These are phyloP conservation scores for Pectinophora gossypiella DNA, from an alignment of 1,140 invertebrate species.

Conservation along the genomic window DNA sequence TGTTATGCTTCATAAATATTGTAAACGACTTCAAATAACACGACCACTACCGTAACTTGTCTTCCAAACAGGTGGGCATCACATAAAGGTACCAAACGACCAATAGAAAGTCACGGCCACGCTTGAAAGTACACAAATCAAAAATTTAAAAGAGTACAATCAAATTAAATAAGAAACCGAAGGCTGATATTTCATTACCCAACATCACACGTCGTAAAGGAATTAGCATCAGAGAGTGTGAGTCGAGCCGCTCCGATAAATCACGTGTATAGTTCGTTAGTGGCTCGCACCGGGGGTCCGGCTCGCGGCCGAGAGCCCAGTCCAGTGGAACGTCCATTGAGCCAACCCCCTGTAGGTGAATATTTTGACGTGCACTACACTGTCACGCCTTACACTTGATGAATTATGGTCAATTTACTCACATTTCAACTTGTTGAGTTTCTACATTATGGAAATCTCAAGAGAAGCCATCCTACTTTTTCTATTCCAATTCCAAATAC, in stretches of 20 bases:
- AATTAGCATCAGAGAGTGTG: slow-evolving; percentile 53
- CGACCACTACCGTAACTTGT: no score
- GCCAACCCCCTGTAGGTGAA: slow-evolving; percentile 58
- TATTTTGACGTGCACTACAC: slow-evolving; percentile 62
- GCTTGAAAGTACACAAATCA: slow-evolving; percentile 1
- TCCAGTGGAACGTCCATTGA: slow-evolving; percentile 49
- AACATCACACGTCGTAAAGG: slow-evolving; percentile 62
- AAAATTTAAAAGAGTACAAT: background rate
- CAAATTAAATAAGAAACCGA: slow-evolving; percentile 4
- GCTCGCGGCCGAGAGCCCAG: slow-evolving; percentile 45
- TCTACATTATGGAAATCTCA: slow-evolving; percentile 1
- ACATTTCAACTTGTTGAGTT: slow-evolving; percentile 2
- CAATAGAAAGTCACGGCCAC: background rate
- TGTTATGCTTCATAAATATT: no score
- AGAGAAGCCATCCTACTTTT: background rate
- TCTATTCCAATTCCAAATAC: background rate
- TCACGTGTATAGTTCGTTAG: slow-evolving; percentile 68
- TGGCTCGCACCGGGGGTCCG: slow-evolving; percentile 56
- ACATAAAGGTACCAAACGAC: no score
- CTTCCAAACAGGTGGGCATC: no score
- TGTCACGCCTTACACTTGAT: slow-evolving; percentile 42
- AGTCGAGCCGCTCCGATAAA: slow-evolving; percentile 50
- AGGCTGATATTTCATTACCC: slow-evolving; percentile 4
- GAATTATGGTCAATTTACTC: slow-evolving; percentile 25
- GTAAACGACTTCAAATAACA: no score